Conservation (phyloP, 2,113 vertebrate genomes). For the Heterotilapia buettikoferi region DNA sequence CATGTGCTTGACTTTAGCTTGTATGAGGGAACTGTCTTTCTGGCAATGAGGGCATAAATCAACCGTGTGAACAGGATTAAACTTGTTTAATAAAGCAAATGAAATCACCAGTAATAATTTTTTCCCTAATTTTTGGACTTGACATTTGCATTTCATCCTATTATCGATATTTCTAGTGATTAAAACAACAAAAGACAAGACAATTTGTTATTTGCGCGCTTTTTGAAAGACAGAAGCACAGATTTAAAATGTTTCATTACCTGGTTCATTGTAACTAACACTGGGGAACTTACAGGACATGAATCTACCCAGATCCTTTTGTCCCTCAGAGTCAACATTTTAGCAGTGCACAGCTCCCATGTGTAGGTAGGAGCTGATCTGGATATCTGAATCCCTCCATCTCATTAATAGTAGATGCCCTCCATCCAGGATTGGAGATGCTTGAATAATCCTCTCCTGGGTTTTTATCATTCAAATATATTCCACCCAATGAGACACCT, state of each 20-base stretch:
- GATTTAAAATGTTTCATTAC: not conserved
- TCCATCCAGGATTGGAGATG: conserved; percentile 51
- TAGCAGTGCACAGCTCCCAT: conserved; percentile 43
- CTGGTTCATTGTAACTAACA: conserved; percentile 11
- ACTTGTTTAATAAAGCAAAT: not conserved
- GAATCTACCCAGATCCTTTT: conserved; percentile 41
- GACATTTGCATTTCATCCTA: not conserved
- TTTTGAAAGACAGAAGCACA: not conserved
- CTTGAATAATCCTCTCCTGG: conserved; percentile 61
- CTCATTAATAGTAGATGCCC: conserved; percentile 68
- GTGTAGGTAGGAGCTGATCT: conserved; percentile 50
- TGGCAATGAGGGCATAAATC: not conserved
- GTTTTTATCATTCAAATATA: conserved; percentile 71
- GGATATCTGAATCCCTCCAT: conserved; percentile 63
- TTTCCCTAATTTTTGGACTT: not conserved
- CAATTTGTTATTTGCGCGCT: not conserved
- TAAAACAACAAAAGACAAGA: not conserved
- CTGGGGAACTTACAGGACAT: conserved; percentile 34
- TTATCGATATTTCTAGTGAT: not conserved
- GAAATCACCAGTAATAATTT: not conserved
- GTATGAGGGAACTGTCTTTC: not conserved
- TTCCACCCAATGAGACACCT: conserved; percentile 62
- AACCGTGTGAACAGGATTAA: not conserved
- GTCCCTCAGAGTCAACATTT: conserved; percentile 52
- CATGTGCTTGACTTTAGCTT: not conserved